These are phyloP conservation scores for Lithophane semibrunnea DNA, from an alignment of 2,888 invertebrate species.

Conservation along the genomic window DNA sequence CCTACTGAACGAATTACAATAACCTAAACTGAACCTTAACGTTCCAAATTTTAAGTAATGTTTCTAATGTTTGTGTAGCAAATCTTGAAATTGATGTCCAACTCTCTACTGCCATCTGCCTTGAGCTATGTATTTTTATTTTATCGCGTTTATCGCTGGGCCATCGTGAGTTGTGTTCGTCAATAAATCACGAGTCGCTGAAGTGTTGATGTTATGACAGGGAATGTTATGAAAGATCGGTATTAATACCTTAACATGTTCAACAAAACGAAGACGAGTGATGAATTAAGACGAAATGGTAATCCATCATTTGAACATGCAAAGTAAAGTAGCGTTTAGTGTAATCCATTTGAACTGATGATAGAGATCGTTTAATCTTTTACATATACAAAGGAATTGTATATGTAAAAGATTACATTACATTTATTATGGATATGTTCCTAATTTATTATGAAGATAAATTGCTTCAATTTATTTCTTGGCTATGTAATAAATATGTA, in stretches of 20 bases:
- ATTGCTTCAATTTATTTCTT: slow-evolving; percentile 51
- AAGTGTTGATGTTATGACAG: slow-evolving; percentile 70
- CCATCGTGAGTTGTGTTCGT: slow-evolving; percentile 74
- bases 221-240: slow-evolving; percentile 69
- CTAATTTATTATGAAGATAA: slow-evolving; percentile 47
- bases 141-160: slow-evolving; percentile 78
- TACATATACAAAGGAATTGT: slow-evolving; percentile 33
- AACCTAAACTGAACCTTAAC: slow-evolving; percentile 70
- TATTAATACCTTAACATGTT: slow-evolving; percentile 58
- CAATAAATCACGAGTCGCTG: slow-evolving; percentile 72
- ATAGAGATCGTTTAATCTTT: slow-evolving; percentile 46
- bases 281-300: slow-evolving; percentile 59
- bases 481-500: slow-evolving; percentile 43
- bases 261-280: slow-evolving; percentile 42
- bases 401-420: slow-evolving; percentile 20
- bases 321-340: slow-evolving; percentile 31
- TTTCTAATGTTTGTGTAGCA: slow-evolving; percentile 62
- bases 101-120: slow-evolving; percentile 85
- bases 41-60: slow-evolving; percentile 61
- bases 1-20: slow-evolving; percentile 69
- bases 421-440: slow-evolving; percentile 36
- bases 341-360: slow-evolving; percentile 43
- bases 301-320: slow-evolving; percentile 53
- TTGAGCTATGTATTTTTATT: slow-evolving; percentile 85
- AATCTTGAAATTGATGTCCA: slow-evolving; percentile 85